Evolutionary conservation across 1,140 invertebrate species (phyloP).

Genomic region (Orchestia grillus): DNA sequence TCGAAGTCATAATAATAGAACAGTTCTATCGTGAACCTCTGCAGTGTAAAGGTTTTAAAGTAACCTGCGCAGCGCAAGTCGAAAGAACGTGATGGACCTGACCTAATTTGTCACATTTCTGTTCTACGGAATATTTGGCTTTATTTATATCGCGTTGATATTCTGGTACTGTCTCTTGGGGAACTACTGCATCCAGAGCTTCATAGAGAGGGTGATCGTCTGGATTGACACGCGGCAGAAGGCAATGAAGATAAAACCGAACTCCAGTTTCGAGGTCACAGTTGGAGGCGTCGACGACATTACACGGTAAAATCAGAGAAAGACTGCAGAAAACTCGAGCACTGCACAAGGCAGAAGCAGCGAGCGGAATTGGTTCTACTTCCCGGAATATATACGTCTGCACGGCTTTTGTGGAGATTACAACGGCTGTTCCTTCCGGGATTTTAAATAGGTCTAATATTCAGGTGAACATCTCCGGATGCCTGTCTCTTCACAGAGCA

Average conservation of each 20-base stretch:
- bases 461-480: background rate
- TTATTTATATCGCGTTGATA: background rate
- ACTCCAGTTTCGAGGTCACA: too few species aligned
- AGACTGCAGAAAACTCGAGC: background rate
- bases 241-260: too few species aligned
- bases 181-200: background rate
- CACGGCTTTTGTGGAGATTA: background rate
- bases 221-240: background rate
- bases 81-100: background rate
- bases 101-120: background rate
- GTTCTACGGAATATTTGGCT: background rate
- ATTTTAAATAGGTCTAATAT: background rate
- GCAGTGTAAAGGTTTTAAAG: background rate
- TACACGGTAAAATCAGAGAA: background rate
- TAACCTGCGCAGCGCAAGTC: background rate
- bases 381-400: background rate
- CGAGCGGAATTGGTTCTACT: background rate
- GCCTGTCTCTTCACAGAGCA: background rate
- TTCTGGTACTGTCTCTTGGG: conserved; percentile 18
- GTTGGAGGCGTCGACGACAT: background rate
- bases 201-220: background rate
- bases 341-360: background rate
- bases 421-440: background rate
- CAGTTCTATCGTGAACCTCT: background rate
- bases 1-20: background rate